Conservation (phyloP, 1,140 invertebrate genomes). For the Zaprionus africanus region DNA sequence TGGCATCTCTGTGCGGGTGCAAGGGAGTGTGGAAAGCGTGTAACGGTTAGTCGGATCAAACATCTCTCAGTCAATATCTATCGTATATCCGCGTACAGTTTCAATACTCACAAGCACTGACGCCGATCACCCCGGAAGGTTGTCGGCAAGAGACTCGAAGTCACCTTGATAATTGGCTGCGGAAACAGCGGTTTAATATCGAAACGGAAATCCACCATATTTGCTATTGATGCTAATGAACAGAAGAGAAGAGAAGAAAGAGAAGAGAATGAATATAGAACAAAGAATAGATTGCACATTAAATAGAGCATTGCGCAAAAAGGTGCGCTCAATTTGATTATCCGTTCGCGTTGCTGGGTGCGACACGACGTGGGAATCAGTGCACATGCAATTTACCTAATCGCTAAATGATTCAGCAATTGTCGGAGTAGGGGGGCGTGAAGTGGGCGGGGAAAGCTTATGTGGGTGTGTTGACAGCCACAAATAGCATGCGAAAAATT, state of each 20-base stretch:
- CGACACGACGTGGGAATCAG: conserved; percentile 55
- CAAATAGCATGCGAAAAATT: conserved; percentile 15
- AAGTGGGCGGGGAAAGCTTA: conserved; percentile 26
- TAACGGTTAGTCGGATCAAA: conserved; percentile 54
- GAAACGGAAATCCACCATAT: conserved; percentile 87
- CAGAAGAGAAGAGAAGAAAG: conserved; percentile 1
- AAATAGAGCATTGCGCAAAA: conserved; percentile 75
- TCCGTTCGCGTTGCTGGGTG: conserved; percentile 45
- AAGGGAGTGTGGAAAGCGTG: conserved; percentile 64
- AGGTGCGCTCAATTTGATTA: conserved; percentile 67
- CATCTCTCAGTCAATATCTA: neutral
- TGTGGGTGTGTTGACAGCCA: conserved; percentile 45
- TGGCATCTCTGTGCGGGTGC: conserved; percentile 86
- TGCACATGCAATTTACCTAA: conserved; percentile 66
- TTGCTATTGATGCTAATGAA: conserved; percentile 15
- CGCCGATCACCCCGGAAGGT: conserved; percentile 87
- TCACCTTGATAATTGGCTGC: conserved; percentile 87
- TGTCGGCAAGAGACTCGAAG: conserved; percentile 86
- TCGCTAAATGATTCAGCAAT: conserved; percentile 65
- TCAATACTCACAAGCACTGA: conserved; percentile 86
- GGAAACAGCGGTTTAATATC: conserved; percentile 87
- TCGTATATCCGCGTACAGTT: conserved; percentile 60
- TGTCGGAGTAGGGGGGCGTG: neutral
- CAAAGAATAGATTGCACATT: conserved; percentile 41
- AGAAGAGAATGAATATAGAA: neutral